Base-by-base conservation (phyloP, 37 sponge, comb jelly and placozoan genomes). In the Halichondria panicea region DNA sequence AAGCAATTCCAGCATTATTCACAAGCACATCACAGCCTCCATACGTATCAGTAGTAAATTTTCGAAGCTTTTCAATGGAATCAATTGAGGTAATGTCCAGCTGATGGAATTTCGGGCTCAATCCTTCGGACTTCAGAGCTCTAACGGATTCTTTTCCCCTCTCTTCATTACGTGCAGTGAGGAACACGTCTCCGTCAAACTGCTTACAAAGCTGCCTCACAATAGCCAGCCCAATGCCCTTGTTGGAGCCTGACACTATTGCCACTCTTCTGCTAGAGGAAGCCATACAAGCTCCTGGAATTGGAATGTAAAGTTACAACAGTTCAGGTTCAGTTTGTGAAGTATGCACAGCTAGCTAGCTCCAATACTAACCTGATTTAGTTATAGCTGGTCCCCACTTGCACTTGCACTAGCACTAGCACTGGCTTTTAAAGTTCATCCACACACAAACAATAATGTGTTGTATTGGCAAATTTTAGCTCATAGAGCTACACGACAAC, bases 171-270 rank as follows among this genome's bases (percentile, higher is more conserved):
- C 88, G 75, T 19, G 97, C 69, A 39, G 97, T 91, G 4, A 97
- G 81, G 55, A 88, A 84, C 21, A 97, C 97, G 38, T 85, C 80
- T 32, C 97, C 97, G 13, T 82, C 71, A 46, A 93, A 91, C 43
- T 85, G 31, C 45, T 66, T 88, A 78, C 94, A 93, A 19, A 97
- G 89, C 6, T 84, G 42, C 18, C 84, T 45, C 12, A 97, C 97
- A 24, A 97, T 91, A 2, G 84, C 91, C 44, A 87, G 74, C 1
- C 97, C 97, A 55, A 97, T 85, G 0, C 97, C 97, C 45, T 97
- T 97, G 60, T 97, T 97, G 3, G 77, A 70, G 24, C 97, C 97
- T 3, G 94, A 93, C 40, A 97, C 94, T 27, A 93, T 84, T 11
- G 94, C 94, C 4, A 93, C 87, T 45, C 70, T n/a, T n/a, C n/a